phyloP scores from a whole-genome alignment of 35 echinoderm and acorn worm species.

The Nesometra sesokonis region DNA sequence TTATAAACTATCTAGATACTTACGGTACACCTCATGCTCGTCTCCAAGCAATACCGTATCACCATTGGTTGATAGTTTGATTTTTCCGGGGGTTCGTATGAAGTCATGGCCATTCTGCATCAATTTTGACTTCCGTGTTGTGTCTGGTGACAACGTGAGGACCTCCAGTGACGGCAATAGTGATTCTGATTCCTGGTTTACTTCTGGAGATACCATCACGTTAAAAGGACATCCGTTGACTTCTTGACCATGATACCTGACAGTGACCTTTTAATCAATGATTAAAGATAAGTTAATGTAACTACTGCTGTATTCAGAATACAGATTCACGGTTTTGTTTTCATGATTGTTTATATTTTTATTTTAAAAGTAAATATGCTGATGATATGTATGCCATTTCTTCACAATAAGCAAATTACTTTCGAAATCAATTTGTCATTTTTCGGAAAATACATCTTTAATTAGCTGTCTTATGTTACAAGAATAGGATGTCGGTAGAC shows the following conservation, averaged over 20 bases:
- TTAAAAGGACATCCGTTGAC: slow-evolving; percentile 54
- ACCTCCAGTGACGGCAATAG: not conserved
- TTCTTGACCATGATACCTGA: slow-evolving; percentile 52
- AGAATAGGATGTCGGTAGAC: too few species aligned
- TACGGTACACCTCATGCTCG: not conserved
- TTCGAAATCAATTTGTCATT: too few species aligned
- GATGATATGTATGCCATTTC: too few species aligned
- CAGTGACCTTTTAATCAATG: slow-evolving; percentile 34
- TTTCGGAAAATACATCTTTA: too few species aligned
- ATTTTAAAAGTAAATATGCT: too few species aligned
- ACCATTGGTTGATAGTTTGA: not conserved
- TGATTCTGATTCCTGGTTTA: not conserved
- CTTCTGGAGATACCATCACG: slow-evolving; percentile 50
- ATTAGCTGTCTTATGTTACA: too few species aligned
- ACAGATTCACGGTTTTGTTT: too few species aligned
- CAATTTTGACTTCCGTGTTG: not conserved
- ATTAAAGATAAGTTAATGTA: too few species aligned
- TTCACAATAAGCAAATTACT: too few species aligned
- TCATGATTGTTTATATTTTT: too few species aligned
- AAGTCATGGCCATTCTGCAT: not conserved
- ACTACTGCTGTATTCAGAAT: too few species aligned
- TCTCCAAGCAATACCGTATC: not conserved
- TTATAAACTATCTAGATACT: not conserved
- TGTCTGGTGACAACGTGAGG: not conserved
- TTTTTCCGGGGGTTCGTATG: not conserved